These are phyloP conservation scores for Sphenopsis melanotis DNA, from an alignment of 2,797 vertebrate genomes.

Conservation along the genomic window DNA sequence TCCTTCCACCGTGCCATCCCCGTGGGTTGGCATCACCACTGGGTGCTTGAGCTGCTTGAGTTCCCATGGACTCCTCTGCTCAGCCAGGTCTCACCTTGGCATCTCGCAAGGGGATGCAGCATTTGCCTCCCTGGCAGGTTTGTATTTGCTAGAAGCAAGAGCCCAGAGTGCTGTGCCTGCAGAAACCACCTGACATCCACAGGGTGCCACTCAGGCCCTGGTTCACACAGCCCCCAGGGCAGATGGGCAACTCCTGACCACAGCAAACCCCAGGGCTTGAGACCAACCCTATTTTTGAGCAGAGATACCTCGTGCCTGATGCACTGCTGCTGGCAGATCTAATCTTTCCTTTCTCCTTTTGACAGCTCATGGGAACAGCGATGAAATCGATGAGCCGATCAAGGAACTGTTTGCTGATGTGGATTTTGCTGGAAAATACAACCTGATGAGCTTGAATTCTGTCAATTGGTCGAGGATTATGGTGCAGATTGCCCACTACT, in stretches of 20 bases:
- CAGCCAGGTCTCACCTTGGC: neutral
- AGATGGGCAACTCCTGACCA: neutral
- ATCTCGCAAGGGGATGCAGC: neutral
- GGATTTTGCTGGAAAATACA: conserved; percentile 75
- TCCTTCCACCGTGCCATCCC: fast-evolving
- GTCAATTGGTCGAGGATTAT: conserved; percentile 91
- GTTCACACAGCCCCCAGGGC: neutral
- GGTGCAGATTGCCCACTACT: conserved; percentile 87
- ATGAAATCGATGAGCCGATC: conserved; percentile 86
- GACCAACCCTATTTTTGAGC: neutral
- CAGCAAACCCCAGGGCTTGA: neutral
- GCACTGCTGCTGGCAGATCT: neutral
- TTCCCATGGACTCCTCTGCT: neutral
- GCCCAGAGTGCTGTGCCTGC: neutral
- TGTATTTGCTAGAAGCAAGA: neutral
- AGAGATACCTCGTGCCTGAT: neutral
- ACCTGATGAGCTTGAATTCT: conserved; percentile 91
- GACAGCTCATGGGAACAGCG: conserved; percentile 87
- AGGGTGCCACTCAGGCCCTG: neutral
- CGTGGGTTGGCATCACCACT: neutral
- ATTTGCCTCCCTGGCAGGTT: neutral
- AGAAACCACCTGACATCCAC: neutral
- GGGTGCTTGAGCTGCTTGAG: neutral
- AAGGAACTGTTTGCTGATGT: conserved; percentile 83
- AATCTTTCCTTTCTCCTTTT: conserved; percentile 11